These are phyloP conservation scores for Drosophila macrospina DNA, from an alignment of 2,888 invertebrate genomes.

Conservation along the genomic window DNA sequence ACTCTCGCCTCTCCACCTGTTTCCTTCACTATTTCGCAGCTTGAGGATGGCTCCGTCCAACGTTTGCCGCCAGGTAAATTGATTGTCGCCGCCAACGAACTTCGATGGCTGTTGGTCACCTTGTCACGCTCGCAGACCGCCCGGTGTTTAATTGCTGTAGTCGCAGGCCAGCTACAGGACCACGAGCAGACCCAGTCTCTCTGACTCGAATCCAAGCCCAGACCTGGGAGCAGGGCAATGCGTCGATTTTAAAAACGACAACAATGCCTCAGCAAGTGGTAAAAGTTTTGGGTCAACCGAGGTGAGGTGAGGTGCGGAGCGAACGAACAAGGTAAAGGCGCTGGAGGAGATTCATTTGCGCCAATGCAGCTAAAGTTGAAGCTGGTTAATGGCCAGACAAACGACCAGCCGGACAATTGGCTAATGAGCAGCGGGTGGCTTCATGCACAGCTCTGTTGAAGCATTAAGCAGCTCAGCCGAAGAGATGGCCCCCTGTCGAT, in stretches of 20 bases:
- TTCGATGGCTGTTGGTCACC: constrained; percentile 73
- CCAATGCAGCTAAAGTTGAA: constrained; percentile 52
- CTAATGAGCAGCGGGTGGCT: constrained; percentile 63
- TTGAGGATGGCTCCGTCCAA: neutral
- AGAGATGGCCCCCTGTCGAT: neutral
- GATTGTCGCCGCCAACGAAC: constrained; percentile 71
- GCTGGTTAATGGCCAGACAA: constrained; percentile 72
- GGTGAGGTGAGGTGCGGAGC: neutral
- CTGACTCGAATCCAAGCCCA: neutral
- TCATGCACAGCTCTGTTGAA: constrained; percentile 3
- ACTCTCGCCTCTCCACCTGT: neutral
- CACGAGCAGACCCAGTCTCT: neutral
- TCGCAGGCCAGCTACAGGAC: constrained; percentile 2
- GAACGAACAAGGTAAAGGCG: neutral
- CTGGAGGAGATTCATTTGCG: neutral
- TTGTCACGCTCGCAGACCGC: constrained; percentile 58
- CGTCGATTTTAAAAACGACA: constrained; percentile 54
- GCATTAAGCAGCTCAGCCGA: neutral
- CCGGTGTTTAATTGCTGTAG: constrained; percentile 70
- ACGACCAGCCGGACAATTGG: constrained; percentile 62
- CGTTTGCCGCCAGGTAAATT: constrained; percentile 68
- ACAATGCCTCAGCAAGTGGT: constrained; percentile 60
- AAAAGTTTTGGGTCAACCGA: constrained; percentile 61
- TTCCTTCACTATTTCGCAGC: neutral
- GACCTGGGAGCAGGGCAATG: constrained; percentile 13